Percentiles rank a stretch among this genome's conserved stretches.
These are phyloP conservation scores for Paradisaea rubra DNA, from an alignment of 2,113 vertebrate species.

Conservation along the genomic window DNA sequence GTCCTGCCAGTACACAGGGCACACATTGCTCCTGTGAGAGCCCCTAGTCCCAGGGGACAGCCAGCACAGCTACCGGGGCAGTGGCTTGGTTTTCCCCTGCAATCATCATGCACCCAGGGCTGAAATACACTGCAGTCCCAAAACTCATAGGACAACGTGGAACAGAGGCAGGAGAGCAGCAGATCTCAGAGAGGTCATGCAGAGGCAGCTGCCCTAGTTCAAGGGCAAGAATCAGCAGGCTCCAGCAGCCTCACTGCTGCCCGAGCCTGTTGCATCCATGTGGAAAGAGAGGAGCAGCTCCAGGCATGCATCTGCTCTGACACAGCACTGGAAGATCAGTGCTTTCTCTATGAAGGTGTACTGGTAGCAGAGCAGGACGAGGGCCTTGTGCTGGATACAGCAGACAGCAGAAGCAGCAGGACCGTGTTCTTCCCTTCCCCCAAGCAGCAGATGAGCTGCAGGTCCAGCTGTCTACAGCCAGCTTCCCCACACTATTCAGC, in stretches of 20 bases:
- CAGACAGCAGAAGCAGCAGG: neutral
- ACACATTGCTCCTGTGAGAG: neutral
- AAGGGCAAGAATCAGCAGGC: neutral
- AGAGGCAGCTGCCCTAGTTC: neutral
- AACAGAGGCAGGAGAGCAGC: neutral
- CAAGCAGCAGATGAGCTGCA: neutral
- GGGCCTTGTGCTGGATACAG: neutral
- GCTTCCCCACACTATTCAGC: neutral
- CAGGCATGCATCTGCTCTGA: rapidly evolving
- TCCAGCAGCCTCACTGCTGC: neutral
- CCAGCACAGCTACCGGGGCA: neutral
- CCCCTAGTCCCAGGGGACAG: neutral
- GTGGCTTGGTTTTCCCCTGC: neutral
- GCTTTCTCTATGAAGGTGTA: neutral
- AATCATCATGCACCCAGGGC: rapidly evolving
- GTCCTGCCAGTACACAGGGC: rapidly evolving
- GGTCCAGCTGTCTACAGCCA: neutral
- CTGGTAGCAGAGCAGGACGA: neutral
- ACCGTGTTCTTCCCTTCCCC: neutral
- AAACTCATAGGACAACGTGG: rapidly evolving
- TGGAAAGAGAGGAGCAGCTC: neutral
- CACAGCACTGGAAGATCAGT: neutral
- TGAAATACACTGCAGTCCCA: neutral
- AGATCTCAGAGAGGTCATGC: neutral
- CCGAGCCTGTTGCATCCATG: neutral